phyloP scores from a whole-genome alignment of 2,113 vertebrate species.

The Catharus fuscescens region DNA sequence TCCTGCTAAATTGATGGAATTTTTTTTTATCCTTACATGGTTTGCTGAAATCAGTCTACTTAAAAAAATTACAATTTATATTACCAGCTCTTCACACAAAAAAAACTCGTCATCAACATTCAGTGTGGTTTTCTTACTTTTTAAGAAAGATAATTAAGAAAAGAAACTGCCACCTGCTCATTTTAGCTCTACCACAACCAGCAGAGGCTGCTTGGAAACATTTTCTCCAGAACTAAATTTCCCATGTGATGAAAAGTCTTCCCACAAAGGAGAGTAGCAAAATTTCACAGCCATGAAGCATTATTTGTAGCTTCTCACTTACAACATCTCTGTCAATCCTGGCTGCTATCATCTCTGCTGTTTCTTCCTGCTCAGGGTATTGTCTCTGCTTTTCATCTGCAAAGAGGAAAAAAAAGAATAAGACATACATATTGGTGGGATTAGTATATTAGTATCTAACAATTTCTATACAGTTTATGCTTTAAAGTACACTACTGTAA shows the following conservation, averaged over 20 bases:
- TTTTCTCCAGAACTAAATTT: not conserved
- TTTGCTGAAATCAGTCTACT: not conserved
- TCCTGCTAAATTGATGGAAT: not conserved
- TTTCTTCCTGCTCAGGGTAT: constrained; percentile 76
- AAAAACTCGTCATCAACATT: not conserved
- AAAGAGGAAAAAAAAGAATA: not conserved
- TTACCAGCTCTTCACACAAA: not conserved
- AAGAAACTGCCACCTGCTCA: not conserved
- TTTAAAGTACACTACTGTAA: not conserved
- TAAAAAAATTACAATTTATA: not conserved
- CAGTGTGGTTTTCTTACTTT: not conserved
- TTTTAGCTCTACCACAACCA: not conserved
- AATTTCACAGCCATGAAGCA: not conserved
- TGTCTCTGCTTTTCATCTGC: constrained; percentile 80
- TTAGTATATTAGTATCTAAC: not conserved
- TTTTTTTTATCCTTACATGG: not conserved
- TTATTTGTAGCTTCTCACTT: not conserved
- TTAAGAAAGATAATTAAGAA: not conserved
- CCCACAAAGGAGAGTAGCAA: not conserved
- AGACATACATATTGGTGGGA: not conserved
- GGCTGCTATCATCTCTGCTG: constrained; percentile 81
- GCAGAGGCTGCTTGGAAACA: not conserved
- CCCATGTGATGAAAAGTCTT: not conserved
- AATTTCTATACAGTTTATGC: not conserved
- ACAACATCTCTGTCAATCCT: constrained; percentile 94